phyloP scores from a whole-genome alignment of 2,888 invertebrate genomes.

The Polyploca ridens region DNA sequence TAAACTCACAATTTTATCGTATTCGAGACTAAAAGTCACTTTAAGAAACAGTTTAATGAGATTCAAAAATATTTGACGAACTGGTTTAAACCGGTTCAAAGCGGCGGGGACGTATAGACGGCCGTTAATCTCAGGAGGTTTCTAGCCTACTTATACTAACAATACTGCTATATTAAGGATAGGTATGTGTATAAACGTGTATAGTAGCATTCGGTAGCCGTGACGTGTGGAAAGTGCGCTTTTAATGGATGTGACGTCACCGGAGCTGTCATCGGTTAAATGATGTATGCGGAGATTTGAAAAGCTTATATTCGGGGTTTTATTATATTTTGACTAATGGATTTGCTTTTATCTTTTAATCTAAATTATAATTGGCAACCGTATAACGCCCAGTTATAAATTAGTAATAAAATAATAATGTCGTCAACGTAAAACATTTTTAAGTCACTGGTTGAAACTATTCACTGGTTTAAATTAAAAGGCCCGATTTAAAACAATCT shows the following conservation, averaged over 20 bases:
- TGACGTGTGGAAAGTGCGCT: conserved; percentile 54
- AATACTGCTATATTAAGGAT: conserved; percentile 77
- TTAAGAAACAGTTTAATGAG: neutral
- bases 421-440: too few relatives aligned
- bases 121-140: conserved; percentile 71
- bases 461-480: too few relatives aligned
- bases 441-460: too few relatives aligned
- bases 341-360: neutral
- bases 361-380: too few relatives aligned
- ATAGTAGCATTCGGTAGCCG: conserved; percentile 71
- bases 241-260: neutral
- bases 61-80: conserved; percentile 4
- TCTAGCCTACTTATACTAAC: conserved; percentile 79
- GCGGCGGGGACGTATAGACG: conserved; percentile 13
- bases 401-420: too few relatives aligned
- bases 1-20: neutral
- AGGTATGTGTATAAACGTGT: conserved; percentile 75
- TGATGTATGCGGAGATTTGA: neutral
- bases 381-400: too few relatives aligned
- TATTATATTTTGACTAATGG: neutral
- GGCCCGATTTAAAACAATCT: too few relatives aligned
- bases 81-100: conserved; percentile 23
- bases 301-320: neutral
- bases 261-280: neutral
- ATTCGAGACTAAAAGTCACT: neutral